Conservation (phyloP, 2,888 invertebrate genomes). For the Arge pagana region DNA sequence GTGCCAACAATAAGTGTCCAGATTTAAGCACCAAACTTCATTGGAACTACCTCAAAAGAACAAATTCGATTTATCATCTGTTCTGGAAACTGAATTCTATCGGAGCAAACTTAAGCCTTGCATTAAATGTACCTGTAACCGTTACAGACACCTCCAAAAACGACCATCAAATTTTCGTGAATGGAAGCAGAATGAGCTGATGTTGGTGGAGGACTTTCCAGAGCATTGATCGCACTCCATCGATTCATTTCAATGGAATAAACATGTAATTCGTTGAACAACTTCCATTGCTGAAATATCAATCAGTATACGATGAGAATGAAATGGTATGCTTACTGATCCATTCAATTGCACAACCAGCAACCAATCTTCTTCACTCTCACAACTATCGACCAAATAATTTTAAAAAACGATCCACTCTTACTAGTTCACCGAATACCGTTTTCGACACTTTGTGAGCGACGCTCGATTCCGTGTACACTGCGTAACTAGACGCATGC, state of each 20-base stretch:
- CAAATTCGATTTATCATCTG: constrained; percentile 21
- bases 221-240: constrained; percentile 73
- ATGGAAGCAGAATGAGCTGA: constrained; percentile 94
- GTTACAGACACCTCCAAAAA: constrained; percentile 71
- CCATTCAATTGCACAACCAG: too few species aligned
- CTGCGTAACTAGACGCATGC: too few species aligned
- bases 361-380: too few species aligned
- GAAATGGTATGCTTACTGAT: too few species aligned
- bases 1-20: constrained; percentile 77
- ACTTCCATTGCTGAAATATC: constrained; percentile 72
- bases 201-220: constrained; percentile 74
- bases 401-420: too few species aligned
- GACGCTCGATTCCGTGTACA: too few species aligned
- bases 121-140: constrained; percentile 43
- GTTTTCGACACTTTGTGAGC: too few species aligned
- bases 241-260: constrained; percentile 81
- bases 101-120: constrained; percentile 61
- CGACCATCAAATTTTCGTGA: constrained; percentile 79
- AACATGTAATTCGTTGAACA: constrained; percentile 91
- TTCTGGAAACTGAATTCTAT: constrained; percentile 27
- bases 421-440: too few species aligned
- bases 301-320: too few species aligned
- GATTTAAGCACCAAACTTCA: constrained; percentile 87
- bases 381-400: too few species aligned
- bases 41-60: constrained; percentile 64